Conservation (phyloP, 1,140 invertebrate genomes). For the Gryon sp. region DNA sequence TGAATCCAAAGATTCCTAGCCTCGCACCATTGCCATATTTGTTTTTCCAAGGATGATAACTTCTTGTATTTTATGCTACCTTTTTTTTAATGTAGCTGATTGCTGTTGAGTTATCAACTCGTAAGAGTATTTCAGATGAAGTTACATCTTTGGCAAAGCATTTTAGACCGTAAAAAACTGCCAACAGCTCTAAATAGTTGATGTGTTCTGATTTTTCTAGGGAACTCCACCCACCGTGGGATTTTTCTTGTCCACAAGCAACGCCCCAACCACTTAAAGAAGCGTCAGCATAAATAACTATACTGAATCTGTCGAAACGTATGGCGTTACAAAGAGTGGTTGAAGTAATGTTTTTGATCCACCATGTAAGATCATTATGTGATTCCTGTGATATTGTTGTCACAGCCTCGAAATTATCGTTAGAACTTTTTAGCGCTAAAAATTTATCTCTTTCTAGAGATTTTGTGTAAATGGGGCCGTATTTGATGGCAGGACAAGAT, state of each 20-base stretch:
- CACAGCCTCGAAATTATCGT: background rate
- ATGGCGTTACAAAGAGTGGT: no score
- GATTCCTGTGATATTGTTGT: no score
- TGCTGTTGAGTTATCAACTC: background rate
- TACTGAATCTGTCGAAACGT: background rate
- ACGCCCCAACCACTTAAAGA: no score
- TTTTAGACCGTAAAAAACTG: background rate
- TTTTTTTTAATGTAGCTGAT: background rate
- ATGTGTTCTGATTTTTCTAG: background rate
- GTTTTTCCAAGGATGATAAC: background rate
- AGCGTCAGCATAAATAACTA: background rate
- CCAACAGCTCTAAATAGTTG: background rate
- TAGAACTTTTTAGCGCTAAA: background rate
- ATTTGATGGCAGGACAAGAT: slow-evolving; percentile 6
- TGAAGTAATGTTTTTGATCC: no score
- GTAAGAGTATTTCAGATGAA: background rate
- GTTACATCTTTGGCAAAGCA: background rate
- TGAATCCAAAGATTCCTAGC: background rate
- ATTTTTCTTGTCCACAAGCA: background rate
- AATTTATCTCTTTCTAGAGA: slow-evolving; percentile 22
- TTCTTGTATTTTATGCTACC: background rate
- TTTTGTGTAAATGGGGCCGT: slow-evolving; percentile 18
- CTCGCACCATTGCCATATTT: background rate
- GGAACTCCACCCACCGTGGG: background rate
- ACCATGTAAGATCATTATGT: no score